Conservation (phyloP, 2,888 invertebrate species). For the Halocaridina rubra region DNA sequence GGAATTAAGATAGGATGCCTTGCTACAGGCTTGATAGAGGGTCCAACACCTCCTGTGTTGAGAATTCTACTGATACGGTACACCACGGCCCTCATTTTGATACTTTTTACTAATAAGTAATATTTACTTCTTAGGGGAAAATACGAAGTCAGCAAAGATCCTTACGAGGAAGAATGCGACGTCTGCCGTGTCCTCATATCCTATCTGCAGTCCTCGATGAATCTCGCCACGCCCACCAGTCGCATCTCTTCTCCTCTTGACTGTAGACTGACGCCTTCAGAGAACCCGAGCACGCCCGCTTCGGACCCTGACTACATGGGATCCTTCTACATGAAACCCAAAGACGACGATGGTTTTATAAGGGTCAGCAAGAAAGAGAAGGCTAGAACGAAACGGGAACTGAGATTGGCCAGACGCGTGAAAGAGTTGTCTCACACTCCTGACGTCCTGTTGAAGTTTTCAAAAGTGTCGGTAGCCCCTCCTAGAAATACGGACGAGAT, state of each 20-base stretch:
- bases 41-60: no score
- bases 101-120: no score
- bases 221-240: conserved; percentile 12
- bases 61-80: no score
- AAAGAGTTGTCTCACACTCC: conserved; percentile 53
- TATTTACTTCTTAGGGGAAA: conserved; percentile 44
- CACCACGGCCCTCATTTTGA: no score
- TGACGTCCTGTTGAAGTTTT: conserved; percentile 42
- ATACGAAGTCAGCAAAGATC: conserved; percentile 51
- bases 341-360: conserved; percentile 11
- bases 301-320: conserved; percentile 11
- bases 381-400: conserved; percentile 36
- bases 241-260: neutral
- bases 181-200: conserved; percentile 38
- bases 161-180: conserved; percentile 52
- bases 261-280: conserved; percentile 1
- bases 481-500: conserved; percentile 52
- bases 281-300: neutral
- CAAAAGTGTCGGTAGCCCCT: conserved; percentile 24
- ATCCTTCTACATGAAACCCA: conserved; percentile 41
- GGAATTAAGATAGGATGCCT: no score
- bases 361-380: conserved; percentile 32
- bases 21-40: no score
- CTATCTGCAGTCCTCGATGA: conserved; percentile 37
- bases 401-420: conserved; percentile 22